Evolutionary conservation across 2,888 invertebrate species (phyloP), one percentile per base, ranked within the genome.

Genomic region (Junonia oenone): DNA sequence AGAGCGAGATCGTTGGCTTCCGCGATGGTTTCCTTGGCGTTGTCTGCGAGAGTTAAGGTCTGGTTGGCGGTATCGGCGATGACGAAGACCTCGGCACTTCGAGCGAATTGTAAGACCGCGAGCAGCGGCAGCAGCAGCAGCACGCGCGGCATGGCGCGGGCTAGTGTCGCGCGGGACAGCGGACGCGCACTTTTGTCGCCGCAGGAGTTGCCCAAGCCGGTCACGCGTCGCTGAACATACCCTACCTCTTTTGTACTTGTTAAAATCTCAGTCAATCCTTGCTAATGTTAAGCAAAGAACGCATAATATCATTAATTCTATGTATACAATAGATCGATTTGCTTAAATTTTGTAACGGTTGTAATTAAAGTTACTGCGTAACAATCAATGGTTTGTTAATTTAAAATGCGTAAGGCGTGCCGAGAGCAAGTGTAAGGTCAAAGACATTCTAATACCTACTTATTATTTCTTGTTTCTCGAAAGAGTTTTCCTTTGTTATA

Each of bases 61-160:
- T 67, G 61, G 59, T 63, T 62, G 29, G 61, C 46, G 47, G 59
- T 62, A 58, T 67, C 63, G 6, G 61, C 61, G 58, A 63, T 62
- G 55, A 65, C 63, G 52, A 63, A 63, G 48, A 66, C 58, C 26
- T 68, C 61, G 45, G 64, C 58, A 47, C 59, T 54, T 50, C 58
- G 58, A 48, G 66, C 45, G 61, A 31, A 63, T 64, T 66, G 63
- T 64, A 50, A 65, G 62, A 69, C 68, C 48, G 65, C 58, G 27
- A 68, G 71, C 66, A 69, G 68, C 65, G 65, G 66, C 64, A 67
- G 72, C 68, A 67, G 65, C 66, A 64, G 63, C 62, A 69, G 66
- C 72, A 76, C 73, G 71, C 74, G 73, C 71, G 73, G 86, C 88
- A 83, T 86, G 81, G 76, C 84, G 80, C 81, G 76, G 59, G 52